Percentiles rank a stretch among this genome's conserved stretches.
phyloP scores from a whole-genome alignment of 2,113 vertebrate species.

The Paracanthobrama guichenoti region DNA sequence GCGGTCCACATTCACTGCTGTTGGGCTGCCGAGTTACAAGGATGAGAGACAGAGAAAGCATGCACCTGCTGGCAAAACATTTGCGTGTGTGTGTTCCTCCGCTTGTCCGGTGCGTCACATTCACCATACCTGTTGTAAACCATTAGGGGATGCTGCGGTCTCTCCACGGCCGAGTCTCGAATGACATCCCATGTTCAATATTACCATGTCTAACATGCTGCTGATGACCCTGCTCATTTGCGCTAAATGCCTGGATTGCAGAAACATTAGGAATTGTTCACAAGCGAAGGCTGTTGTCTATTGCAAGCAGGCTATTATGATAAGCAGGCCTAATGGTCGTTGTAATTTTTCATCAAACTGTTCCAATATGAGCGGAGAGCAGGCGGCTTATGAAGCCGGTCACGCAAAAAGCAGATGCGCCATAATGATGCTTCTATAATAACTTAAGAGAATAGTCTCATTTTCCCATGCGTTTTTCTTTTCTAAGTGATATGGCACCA shows the following conservation, averaged over 20 bases:
- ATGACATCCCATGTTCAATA: neutral
- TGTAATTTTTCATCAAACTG: slow-evolving; percentile 60
- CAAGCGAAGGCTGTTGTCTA: slow-evolving; percentile 49
- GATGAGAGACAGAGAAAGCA: slow-evolving; percentile 9
- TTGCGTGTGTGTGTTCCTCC: slow-evolving; percentile 1
- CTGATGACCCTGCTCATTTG: slow-evolving; percentile 53
- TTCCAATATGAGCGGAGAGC: slow-evolving; percentile 57
- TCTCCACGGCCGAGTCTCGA: slow-evolving; percentile 34
- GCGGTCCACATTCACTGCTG: slow-evolving; percentile 31
- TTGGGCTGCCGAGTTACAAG: slow-evolving; percentile 31
- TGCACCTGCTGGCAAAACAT: slow-evolving; percentile 44
- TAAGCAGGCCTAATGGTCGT: slow-evolving; percentile 58
- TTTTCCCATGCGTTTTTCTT: slow-evolving; percentile 51
- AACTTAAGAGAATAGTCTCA: slow-evolving; percentile 57
- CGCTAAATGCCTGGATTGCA: slow-evolving; percentile 54
- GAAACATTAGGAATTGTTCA: slow-evolving; percentile 49
- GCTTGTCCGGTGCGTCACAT: slow-evolving; percentile 13
- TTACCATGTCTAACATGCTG: neutral
- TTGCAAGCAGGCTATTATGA: slow-evolving; percentile 60
- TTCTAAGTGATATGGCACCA: slow-evolving; percentile 59
- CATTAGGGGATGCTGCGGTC: slow-evolving; percentile 36
- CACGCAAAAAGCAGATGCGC: slow-evolving; percentile 57
- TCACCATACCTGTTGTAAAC: slow-evolving; percentile 34
- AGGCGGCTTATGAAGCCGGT: slow-evolving; percentile 62
- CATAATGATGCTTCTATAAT: slow-evolving; percentile 64